Evolutionary conservation across 2,888 invertebrate species (phyloP).

Genomic region (Ryuthela nishihirai): DNA sequence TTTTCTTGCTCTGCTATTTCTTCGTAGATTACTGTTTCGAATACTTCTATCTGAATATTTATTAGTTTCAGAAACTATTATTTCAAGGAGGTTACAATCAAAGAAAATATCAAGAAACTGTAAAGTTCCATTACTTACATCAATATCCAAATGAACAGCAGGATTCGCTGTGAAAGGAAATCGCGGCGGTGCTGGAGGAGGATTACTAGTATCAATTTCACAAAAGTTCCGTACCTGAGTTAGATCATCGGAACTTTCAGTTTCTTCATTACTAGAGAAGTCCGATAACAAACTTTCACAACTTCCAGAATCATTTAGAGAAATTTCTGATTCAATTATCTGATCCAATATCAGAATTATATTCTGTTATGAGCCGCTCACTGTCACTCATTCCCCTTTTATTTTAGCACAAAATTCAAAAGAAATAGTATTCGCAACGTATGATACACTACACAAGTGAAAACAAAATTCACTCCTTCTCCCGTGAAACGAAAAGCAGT

Average conservation of each 20-base stretch:
- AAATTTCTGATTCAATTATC: constrained; percentile 12
- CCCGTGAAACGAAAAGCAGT: no score
- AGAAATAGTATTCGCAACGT: background rate
- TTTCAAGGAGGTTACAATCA: constrained; percentile 2
- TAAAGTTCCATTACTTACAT: constrained; percentile 5
- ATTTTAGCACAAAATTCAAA: background rate
- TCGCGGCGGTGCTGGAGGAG: constrained; percentile 2
- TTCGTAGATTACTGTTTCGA: constrained; percentile 6
- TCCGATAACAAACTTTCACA: constrained; percentile 5
- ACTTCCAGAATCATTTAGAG: constrained; percentile 5
- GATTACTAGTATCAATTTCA: constrained; percentile 4
- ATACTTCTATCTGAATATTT: constrained; percentile 2
- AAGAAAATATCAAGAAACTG: constrained; percentile 3
- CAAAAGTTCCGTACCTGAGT: constrained; percentile 7
- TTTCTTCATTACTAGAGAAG: constrained; percentile 8
- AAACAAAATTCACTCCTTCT: no score
- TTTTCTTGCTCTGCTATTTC: constrained; percentile 10
- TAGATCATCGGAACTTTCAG: background rate
- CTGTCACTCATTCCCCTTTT: constrained; percentile 1
- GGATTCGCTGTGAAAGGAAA: constrained; percentile 9
- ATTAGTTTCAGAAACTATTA: constrained; percentile 3
- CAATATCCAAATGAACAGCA: constrained; percentile 10
- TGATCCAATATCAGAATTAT: constrained; percentile 3
- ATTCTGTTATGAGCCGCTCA: background rate
- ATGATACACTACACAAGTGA: no score